These are phyloP conservation scores for Athalia circularis DNA, from an alignment of 2,888 invertebrate genomes.

Conservation along the genomic window DNA sequence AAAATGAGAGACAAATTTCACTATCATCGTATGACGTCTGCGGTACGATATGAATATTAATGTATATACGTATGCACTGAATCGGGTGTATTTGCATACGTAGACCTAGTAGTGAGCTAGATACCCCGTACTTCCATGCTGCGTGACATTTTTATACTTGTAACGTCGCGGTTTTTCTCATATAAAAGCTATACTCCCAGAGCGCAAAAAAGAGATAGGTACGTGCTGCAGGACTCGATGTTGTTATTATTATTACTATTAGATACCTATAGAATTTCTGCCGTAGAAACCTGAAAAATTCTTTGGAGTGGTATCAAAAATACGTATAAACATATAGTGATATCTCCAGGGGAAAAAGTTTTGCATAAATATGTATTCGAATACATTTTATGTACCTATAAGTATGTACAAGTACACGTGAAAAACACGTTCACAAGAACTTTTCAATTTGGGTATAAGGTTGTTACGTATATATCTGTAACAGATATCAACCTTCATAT, in stretches of 20 bases:
- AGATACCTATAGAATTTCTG: no score
- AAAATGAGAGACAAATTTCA: no score
- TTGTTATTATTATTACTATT: no score
- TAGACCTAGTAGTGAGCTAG: slow-evolving; percentile 9
- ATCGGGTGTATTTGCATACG: background rate
- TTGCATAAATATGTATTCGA: background rate
- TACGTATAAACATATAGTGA: background rate
- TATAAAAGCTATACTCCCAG: background rate
- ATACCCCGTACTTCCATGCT: background rate
- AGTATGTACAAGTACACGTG: background rate
- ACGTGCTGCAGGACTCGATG: background rate
- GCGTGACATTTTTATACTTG: slow-evolving; percentile 8
- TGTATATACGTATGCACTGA: no score
- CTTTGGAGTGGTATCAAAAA: slow-evolving; percentile 24
- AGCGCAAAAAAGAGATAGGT: background rate
- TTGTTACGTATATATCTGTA: no score
- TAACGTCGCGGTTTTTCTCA: background rate
- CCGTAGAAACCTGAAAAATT: background rate
- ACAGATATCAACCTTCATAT: no score
- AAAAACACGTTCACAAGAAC: background rate
- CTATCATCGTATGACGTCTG: no score
- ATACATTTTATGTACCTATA: background rate
- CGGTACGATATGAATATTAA: no score
- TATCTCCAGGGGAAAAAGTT: background rate
- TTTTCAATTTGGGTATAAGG: slow-evolving; percentile 6